A percentile compares a stretch with the other conserved stretches of the same genome.
Evolutionary conservation across 2,888 invertebrate species (phyloP).

Genomic region (Xylota segnis): DNA sequence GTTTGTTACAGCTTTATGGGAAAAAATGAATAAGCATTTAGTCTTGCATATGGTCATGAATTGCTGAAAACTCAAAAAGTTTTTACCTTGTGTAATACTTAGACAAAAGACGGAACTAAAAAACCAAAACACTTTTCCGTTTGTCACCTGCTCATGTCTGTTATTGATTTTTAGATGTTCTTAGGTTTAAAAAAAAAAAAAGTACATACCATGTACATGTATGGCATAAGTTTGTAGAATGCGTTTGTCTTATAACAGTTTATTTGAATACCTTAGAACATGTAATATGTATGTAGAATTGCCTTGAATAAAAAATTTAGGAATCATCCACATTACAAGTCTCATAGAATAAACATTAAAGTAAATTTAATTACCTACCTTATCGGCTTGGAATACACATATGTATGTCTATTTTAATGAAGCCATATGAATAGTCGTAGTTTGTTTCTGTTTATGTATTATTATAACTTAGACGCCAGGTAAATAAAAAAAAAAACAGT

Average conservation of each 20-base stretch:
- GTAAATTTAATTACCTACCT: conserved; percentile 6
- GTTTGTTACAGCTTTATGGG: conserved; percentile 1
- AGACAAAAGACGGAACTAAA: conserved; percentile 67
- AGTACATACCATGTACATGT: neutral
- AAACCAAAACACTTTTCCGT: conserved; percentile 34
- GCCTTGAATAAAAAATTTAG: neutral
- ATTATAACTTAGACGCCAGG: too few species aligned
- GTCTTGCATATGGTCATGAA: conserved; percentile 49
- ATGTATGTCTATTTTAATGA: neutral
- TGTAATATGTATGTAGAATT: conserved; percentile 4
- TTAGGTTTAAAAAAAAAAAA: conserved; percentile 21
- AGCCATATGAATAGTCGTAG: neutral
- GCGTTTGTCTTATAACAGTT: neutral
- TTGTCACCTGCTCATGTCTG: conserved; percentile 50
- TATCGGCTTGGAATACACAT: neutral
- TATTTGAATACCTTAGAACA: conserved; percentile 14
- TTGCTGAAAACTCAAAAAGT: conserved; percentile 68
- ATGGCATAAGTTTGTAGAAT: neutral
- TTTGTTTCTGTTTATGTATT: neutral
- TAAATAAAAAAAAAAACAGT: neutral
- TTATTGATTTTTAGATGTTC: conserved; percentile 66
- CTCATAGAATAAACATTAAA: neutral
- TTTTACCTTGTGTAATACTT: conserved; percentile 64
- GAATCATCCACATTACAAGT: neutral
- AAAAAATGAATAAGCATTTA: conserved; percentile 16